These are phyloP conservation scores for Amyelois transitella DNA, from an alignment of 1,140 invertebrate species.

Conservation along the genomic window DNA sequence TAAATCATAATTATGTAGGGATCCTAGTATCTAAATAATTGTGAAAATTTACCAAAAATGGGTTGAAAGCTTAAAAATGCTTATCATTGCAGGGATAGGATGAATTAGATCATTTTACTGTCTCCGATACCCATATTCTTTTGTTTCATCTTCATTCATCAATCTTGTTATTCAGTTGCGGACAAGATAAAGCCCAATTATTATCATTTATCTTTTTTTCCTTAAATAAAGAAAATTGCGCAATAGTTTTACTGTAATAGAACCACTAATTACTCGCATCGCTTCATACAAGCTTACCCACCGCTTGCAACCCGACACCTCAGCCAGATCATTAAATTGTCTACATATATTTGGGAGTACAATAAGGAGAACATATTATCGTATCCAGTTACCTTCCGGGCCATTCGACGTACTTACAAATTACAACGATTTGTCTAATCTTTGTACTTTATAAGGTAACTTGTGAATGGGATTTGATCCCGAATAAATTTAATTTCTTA, in stretches of 20 bases:
- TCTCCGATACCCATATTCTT: too few relatives aligned
- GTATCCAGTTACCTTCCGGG: conserved; percentile 60
- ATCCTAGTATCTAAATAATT: too few relatives aligned
- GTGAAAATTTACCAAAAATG: too few relatives aligned
- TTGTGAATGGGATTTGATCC: not conserved
- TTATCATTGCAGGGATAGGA: too few relatives aligned
- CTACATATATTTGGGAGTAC: conserved; percentile 38
- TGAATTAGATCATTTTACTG: too few relatives aligned
- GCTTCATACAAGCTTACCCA: conserved; percentile 1
- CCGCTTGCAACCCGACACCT: conserved; percentile 34
- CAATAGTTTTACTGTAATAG: not conserved
- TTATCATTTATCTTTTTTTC: too few relatives aligned
- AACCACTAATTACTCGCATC: conserved; percentile 19
- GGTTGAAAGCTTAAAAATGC: too few relatives aligned
- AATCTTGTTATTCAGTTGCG: too few relatives aligned
- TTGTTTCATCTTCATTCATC: too few relatives aligned
- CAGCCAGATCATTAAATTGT: conserved; percentile 56
- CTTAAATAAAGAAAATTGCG: too few relatives aligned
- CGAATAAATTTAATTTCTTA: not conserved
- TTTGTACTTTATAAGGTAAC: not conserved
- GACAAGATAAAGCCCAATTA: too few relatives aligned
- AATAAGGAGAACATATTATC: conserved; percentile 42
- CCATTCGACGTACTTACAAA: conserved; percentile 22
- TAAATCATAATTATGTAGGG: too few relatives aligned
- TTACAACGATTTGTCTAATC: conserved; percentile 8